Percentiles rank a stretch among this genome's conserved stretches.
Conservation (phyloP, 2,113 vertebrate genomes). For the Pollachius pollachius region DNA sequence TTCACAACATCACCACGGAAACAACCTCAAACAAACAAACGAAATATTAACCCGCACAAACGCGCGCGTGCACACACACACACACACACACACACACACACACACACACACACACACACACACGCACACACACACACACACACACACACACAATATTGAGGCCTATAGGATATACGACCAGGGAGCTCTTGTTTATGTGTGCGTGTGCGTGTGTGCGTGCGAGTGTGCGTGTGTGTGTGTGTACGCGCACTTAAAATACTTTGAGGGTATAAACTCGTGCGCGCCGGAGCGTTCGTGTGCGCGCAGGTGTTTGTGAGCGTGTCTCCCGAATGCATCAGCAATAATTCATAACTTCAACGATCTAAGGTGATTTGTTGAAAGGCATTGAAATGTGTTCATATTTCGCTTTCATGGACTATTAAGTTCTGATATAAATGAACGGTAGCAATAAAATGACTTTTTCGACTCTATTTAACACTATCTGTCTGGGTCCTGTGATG, state of each 20-base stretch:
- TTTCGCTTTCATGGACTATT: conserved; percentile 83
- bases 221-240: background rate
- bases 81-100: background rate
- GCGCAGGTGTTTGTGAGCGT: background rate
- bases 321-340: conserved; percentile 24
- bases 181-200: background rate
- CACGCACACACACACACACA: conserved; percentile 6
- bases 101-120: background rate
- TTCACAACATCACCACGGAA: conserved; percentile 69
- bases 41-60: background rate
- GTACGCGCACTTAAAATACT: background rate
- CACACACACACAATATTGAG: background rate
- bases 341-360: conserved; percentile 45
- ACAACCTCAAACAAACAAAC: conserved; percentile 25
- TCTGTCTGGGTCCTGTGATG: conserved; percentile 62
- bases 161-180: background rate
- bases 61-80: background rate
- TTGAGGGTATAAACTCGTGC: background rate
- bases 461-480: conserved; percentile 84
- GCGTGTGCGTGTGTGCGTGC: background rate
- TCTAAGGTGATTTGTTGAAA: conserved; percentile 68
- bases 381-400: conserved; percentile 80
- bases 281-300: background rate
- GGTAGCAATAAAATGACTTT: conserved; percentile 83
- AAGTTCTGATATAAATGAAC: conserved; percentile 80